A percentile compares a stretch with the other conserved stretches of the same genome.
These are phyloP conservation scores for Lasioglossum morio DNA, from an alignment of 2,888 invertebrate genomes.

Conservation along the genomic window DNA sequence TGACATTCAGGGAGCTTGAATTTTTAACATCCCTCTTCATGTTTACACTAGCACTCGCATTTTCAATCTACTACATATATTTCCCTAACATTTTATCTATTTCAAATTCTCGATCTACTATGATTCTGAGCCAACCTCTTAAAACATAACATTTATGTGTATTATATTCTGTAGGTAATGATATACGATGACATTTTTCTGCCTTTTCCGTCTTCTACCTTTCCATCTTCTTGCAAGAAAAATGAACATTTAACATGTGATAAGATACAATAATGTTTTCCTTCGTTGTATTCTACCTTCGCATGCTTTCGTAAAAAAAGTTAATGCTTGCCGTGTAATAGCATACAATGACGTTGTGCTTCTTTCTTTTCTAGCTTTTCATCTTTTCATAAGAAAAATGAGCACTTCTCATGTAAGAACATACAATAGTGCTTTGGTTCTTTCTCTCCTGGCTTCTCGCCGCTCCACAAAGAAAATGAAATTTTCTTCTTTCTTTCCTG, in stretches of 20 bases:
- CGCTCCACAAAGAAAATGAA: not conserved
- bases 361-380: not conserved
- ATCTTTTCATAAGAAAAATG: no score
- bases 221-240: not conserved
- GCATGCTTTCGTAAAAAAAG: not conserved
- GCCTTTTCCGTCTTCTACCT: not conserved
- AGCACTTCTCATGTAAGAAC: not conserved
- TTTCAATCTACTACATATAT: not conserved
- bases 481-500: no score
- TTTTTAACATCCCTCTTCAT: not conserved
- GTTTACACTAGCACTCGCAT: not conserved
- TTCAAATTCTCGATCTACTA: not conserved
- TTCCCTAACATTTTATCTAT: not conserved
- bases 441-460: not conserved
- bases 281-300: not conserved
- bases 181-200: not conserved
- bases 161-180: not conserved
- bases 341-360: not conserved
- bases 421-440: not conserved
- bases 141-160: not conserved
- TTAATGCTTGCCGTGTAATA: not conserved
- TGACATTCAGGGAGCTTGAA: not conserved
- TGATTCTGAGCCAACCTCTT: not conserved
- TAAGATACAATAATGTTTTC: not conserved
- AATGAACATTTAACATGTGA: not conserved